A percentile compares a stretch with the other conserved stretches of the same genome.
Conservation (phyloP, 2,113 vertebrate genomes). For the Loxodonta africana region DNA sequence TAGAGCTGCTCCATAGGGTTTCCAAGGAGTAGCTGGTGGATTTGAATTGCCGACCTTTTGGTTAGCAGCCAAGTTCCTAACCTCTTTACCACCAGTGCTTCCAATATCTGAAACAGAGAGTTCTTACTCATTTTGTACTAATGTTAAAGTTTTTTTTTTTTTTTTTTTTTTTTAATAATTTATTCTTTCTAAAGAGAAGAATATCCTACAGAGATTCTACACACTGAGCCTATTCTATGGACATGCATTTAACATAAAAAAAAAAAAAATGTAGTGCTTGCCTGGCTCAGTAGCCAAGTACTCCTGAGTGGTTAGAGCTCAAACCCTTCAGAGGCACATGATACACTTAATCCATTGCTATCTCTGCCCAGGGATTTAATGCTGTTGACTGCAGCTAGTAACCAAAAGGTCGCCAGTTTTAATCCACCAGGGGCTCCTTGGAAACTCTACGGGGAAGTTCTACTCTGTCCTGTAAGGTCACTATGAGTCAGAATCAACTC, state of each 20-base stretch:
- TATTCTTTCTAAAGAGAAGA: not conserved
- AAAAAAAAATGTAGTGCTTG: not conserved
- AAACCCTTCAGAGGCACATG: not conserved
- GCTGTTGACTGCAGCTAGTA: not conserved
- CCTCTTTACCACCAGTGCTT: too few relatives aligned
- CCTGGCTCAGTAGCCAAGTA: not conserved
- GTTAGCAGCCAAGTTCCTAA: too few relatives aligned
- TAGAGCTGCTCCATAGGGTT: too few relatives aligned
- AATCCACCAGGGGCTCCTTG: too few relatives aligned
- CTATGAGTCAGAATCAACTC: not conserved
- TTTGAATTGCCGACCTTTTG: too few relatives aligned
- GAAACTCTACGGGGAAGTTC: too few relatives aligned
- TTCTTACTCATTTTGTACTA: not conserved
- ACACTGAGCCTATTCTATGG: not conserved
- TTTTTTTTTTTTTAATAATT: not conserved
- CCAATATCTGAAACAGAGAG: not conserved
- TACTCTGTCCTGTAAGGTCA: not conserved
- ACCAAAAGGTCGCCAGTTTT: too few relatives aligned
- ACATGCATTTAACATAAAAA: not conserved
- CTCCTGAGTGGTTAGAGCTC: not conserved
- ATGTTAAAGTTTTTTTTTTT: conserved; percentile 4
- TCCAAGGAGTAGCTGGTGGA: too few relatives aligned
- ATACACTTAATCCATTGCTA: not conserved
- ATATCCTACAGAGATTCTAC: not conserved
- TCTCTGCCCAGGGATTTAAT: not conserved